Evolutionary conservation across 2,113 vertebrate species (phyloP), one percentile per base, ranked within the genome.

Genomic region (Atherinomorus stipes): DNA sequence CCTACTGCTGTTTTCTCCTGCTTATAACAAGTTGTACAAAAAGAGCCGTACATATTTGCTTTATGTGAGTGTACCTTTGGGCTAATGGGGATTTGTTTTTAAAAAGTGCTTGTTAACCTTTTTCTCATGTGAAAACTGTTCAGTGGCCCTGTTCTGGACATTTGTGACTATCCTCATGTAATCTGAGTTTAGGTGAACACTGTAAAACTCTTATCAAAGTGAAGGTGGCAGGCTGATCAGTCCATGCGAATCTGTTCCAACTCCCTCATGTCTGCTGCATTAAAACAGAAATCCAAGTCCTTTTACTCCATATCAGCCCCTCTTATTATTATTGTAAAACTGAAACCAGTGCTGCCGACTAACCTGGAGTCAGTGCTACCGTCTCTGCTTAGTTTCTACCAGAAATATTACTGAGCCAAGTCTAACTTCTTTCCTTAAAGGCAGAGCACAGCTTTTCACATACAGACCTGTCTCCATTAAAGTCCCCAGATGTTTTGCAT

Each of bases 1-100:
- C 73, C 72, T 90, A 93, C 80, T 93, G 71, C 71, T 80, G 76
- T 93, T 93, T 84, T 79, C 94, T 95, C 94, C 88, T 93, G 94
- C 95, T 94, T 92, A 75, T 80, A 93, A 94, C 88, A 82, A 95
- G 92, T 53, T 93, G 87, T 93, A 80, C 76, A 93, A 56, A 84
- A 64, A 61, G 51, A 86, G 83, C 67, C 70, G 81, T 86, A 82
- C 78, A 79, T 88, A 90, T 84, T 85, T 87, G 80, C 81, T 90
- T 88, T 83, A 78, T 87, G 85, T 88, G 57, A 83, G 65, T 83
- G 85, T 88, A 85, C 52, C 65, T 80, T 87, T 87, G 78, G 80
- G 75, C 69, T 78, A 81, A 84, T 71, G 70, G 74, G 76, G 58
- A 49, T 81, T 81, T 78, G 53, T 73, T 82, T 87, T 85, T 59